phyloP scores from a whole-genome alignment of 2,113 vertebrate species.

The Rhineura floridana region DNA sequence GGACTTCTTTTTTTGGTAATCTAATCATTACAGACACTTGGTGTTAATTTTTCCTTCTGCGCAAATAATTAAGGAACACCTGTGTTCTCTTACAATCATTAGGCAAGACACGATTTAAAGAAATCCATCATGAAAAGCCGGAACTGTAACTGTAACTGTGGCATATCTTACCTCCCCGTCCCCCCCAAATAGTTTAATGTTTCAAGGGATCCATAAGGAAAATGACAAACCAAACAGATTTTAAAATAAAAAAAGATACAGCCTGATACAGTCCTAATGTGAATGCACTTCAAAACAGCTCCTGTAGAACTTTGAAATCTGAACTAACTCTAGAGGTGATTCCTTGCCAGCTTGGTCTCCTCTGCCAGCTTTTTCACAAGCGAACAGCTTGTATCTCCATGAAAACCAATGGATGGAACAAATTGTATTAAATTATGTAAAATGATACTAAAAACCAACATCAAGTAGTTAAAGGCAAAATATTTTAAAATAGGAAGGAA shows the following conservation, averaged over 20 bases:
- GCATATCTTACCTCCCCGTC: too few relatives aligned
- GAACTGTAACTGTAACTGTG: conserved; percentile 44
- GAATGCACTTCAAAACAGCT: conserved; percentile 67
- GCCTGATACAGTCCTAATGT: background rate
- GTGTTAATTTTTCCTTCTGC: conserved; percentile 68
- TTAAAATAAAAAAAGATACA: background rate
- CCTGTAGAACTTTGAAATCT: conserved; percentile 70
- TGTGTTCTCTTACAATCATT: conserved; percentile 65
- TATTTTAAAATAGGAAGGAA: conserved; percentile 59
- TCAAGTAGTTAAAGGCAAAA: conserved; percentile 75
- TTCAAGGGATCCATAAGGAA: background rate
- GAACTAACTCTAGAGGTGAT: conserved; percentile 73
- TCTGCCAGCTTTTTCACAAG: conserved; percentile 83
- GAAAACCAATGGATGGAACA: conserved; percentile 89
- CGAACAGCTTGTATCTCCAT: conserved; percentile 88
- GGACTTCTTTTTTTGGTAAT: conserved; percentile 19
- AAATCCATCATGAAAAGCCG: conserved; percentile 38
- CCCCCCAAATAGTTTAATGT: too few relatives aligned
- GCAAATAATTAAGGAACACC: conserved; percentile 77
- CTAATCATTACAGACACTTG: conserved; percentile 49
- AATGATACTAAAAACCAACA: conserved; percentile 84
- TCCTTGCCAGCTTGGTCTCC: conserved; percentile 71
- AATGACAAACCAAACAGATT: background rate
- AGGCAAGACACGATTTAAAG: background rate
- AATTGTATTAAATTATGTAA: conserved; percentile 91